Evolutionary conservation across 2,888 invertebrate genomes (phyloP).

Genomic region (Sesia apiformis): DNA sequence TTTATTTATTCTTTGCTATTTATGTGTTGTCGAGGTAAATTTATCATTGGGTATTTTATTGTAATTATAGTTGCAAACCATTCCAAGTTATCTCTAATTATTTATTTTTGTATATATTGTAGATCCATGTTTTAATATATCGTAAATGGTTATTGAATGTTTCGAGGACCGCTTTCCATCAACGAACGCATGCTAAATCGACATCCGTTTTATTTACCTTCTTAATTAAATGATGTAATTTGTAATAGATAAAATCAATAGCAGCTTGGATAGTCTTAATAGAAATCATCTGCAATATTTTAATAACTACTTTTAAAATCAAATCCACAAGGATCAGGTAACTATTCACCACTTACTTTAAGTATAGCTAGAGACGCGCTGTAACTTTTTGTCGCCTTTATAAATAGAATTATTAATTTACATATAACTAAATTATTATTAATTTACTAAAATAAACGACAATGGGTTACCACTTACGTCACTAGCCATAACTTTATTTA

Average conservation of each 20-base stretch:
- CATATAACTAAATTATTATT: no score
- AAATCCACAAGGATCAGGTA: conserved; percentile 17
- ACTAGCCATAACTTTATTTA: no score
- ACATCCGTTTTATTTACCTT: conserved; percentile 7
- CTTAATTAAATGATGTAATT: no score
- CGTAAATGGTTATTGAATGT: conserved; percentile 23
- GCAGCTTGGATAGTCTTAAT: no score
- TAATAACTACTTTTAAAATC: conserved; percentile 5
- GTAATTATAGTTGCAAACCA: conserved; percentile 37
- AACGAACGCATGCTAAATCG: conserved; percentile 35
- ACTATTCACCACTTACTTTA: conserved; percentile 12
- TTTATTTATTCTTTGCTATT: conserved; percentile 4
- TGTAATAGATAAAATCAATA: no score
- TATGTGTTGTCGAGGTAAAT: conserved; percentile 11
- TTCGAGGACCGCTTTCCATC: conserved; percentile 31
- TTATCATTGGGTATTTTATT: conserved; percentile 33
- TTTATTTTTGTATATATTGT: conserved; percentile 25
- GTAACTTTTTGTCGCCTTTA: no score
- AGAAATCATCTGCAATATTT: no score
- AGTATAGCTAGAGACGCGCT: not conserved
- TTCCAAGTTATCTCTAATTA: conserved; percentile 17
- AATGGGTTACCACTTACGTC: no score
- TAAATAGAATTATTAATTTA: no score
- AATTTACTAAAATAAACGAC: no score
- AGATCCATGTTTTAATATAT: conserved; percentile 35